Percentiles rank a stretch among this genome's conserved stretches.
Conservation (phyloP, 2,113 vertebrate species). For the Hippocampus abdominalis region DNA sequence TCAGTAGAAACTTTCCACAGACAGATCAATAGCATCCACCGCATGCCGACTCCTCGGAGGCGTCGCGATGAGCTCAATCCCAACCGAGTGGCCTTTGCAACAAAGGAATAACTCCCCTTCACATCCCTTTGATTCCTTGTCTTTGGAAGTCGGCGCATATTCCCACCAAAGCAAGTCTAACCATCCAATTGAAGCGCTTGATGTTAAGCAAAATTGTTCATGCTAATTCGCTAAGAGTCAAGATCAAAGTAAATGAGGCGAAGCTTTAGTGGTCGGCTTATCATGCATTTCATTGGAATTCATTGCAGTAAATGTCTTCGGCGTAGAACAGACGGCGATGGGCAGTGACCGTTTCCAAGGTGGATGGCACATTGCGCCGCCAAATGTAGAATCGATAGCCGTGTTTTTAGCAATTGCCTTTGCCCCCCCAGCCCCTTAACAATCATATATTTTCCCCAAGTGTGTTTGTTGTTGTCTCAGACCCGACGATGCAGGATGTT, state of each 20-base stretch:
- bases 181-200: constrained; percentile 52
- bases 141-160: constrained; percentile 60
- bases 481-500: constrained; percentile 41
- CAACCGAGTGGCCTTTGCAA: constrained; percentile 67
- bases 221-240: constrained; percentile 50
- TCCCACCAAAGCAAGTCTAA: constrained; percentile 51
- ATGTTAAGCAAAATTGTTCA: constrained; percentile 57
- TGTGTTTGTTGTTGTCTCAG: constrained; percentile 16
- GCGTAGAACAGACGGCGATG: constrained; percentile 6
- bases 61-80: constrained; percentile 59
- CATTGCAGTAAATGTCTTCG: constrained; percentile 26
- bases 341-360: constrained; percentile 7
- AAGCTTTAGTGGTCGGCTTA: constrained; percentile 39
- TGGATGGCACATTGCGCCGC: neutral
- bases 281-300: constrained; percentile 49
- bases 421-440: neutral
- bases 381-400: constrained; percentile 8
- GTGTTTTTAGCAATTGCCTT: constrained; percentile 12
- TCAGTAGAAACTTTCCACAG: constrained; percentile 68
- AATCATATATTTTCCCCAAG: constrained; percentile 19
- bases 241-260: constrained; percentile 46
- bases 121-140: constrained; percentile 61
- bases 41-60: constrained; percentile 54
- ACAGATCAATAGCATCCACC: constrained; percentile 68
- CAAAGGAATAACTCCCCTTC: constrained; percentile 54